These are phyloP conservation scores for Venusia cambrica DNA, from an alignment of 2,888 invertebrate species.

Conservation along the genomic window DNA sequence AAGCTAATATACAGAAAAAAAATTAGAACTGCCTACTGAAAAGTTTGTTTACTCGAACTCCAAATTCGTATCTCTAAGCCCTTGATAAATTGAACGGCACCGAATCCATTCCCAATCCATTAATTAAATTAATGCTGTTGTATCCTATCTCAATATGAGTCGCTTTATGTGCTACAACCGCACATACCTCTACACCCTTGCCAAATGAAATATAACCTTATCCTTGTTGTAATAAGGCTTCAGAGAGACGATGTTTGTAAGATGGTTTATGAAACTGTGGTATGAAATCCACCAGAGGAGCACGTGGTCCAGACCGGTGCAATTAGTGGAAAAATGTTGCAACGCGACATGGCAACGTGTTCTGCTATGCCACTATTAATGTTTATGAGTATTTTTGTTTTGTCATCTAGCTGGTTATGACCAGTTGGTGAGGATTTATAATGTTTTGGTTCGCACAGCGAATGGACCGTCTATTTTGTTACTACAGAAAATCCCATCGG, in stretches of 20 bases:
- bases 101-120: constrained; percentile 32
- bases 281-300: constrained; percentile 33
- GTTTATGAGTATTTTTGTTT: constrained; percentile 4
- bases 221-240: background rate
- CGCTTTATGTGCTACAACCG: constrained; percentile 18
- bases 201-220: constrained; percentile 1
- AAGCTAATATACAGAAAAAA: no score
- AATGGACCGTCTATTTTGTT: no score
- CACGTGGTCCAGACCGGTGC: constrained; percentile 33
- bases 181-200: background rate
- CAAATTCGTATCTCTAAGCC: constrained; percentile 10
- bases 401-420: no score
- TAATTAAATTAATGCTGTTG: constrained; percentile 44
- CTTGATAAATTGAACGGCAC: constrained; percentile 21
- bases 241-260: background rate
- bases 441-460: no score
- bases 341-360: constrained; percentile 28
- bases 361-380: constrained; percentile 6
- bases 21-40: no score
- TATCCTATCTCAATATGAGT: constrained; percentile 33
- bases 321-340: constrained; percentile 41
- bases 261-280: constrained; percentile 22
- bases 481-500: no score
- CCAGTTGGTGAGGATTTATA: no score
- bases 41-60: no score